Evolutionary conservation across 1,140 invertebrate species (phyloP).

Genomic region (Bombyx mandarina): DNA sequence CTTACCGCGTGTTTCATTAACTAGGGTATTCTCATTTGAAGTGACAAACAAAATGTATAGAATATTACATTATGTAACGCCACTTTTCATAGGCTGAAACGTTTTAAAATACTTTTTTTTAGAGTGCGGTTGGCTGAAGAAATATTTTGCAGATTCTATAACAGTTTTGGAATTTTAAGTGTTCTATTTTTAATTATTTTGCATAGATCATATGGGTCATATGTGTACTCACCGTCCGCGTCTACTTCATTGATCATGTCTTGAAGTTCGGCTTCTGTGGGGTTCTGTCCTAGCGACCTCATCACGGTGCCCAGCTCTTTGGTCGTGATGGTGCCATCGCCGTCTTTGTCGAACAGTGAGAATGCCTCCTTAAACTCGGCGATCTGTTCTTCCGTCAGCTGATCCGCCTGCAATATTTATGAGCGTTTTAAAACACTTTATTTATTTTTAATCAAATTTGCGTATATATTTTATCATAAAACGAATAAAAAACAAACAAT

Average conservation of each 20-base stretch:
- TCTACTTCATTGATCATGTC: slow-evolving; percentile 99
- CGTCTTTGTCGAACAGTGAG: slow-evolving; percentile 99
- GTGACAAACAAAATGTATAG: too few relatives aligned
- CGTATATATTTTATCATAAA: too few relatives aligned
- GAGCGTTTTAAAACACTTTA: not conserved
- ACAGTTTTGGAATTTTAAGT: not conserved
- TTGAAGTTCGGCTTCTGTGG: slow-evolving; percentile 98
- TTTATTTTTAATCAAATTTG: too few relatives aligned
- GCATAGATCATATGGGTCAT: not conserved
- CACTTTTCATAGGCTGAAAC: not conserved
- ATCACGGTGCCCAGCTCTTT: slow-evolving; percentile 99
- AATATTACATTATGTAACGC: too few relatives aligned
- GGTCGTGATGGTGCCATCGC: slow-evolving; percentile 99
- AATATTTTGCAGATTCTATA: not conserved
- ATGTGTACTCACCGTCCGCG: slow-evolving; percentile 89
- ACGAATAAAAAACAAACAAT: too few relatives aligned
- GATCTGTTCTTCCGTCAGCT: slow-evolving; percentile 98
- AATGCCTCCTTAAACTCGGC: slow-evolving; percentile 99
- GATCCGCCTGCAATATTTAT: slow-evolving; percentile 84
- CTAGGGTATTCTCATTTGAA: too few relatives aligned
- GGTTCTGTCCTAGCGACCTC: slow-evolving; percentile 98
- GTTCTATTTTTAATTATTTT: not conserved
- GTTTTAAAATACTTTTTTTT: not conserved
- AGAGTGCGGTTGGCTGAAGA: not conserved
- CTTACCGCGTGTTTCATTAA: too few relatives aligned